These are phyloP conservation scores for Ascidia mentula DNA, from an alignment of 23 tunicate genomes.

Conservation along the genomic window DNA sequence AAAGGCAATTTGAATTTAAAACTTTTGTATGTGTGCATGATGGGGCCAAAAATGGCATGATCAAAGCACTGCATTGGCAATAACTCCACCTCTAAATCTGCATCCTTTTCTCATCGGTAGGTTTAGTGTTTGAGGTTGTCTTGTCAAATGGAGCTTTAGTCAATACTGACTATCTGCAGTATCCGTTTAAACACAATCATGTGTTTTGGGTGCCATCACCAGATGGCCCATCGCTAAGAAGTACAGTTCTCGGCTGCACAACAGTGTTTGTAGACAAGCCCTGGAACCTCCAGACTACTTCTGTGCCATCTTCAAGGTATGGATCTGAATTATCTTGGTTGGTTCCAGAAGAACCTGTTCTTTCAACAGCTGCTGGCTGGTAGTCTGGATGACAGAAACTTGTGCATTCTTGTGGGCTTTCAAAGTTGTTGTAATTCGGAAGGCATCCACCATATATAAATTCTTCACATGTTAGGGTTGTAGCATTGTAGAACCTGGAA, in stretches of 20 bases:
- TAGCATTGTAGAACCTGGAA: slow-evolving; percentile 16
- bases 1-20: too few species aligned
- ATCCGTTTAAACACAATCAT: too few species aligned
- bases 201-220: neutral
- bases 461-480: neutral
- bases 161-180: too few species aligned
- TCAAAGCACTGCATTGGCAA: too few species aligned
- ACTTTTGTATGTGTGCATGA: too few species aligned
- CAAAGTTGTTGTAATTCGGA: slow-evolving; percentile 26
- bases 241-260: neutral
- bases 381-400: slow-evolving; percentile 1
- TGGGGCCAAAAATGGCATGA: too few species aligned
- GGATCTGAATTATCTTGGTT: neutral
- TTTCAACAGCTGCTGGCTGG: neutral
- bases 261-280: neutral
- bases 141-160: too few species aligned
- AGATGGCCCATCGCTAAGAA: neutral
- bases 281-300: neutral
- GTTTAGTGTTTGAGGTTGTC: too few species aligned
- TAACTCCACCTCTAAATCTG: too few species aligned
- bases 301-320: neutral
- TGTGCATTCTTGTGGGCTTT: neutral
- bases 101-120: too few species aligned
- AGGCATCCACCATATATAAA: slow-evolving; percentile 32
- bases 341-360: neutral